Evolutionary conservation across 2,888 invertebrate species (phyloP).

Genomic region (Crossocerus cetratus): DNA sequence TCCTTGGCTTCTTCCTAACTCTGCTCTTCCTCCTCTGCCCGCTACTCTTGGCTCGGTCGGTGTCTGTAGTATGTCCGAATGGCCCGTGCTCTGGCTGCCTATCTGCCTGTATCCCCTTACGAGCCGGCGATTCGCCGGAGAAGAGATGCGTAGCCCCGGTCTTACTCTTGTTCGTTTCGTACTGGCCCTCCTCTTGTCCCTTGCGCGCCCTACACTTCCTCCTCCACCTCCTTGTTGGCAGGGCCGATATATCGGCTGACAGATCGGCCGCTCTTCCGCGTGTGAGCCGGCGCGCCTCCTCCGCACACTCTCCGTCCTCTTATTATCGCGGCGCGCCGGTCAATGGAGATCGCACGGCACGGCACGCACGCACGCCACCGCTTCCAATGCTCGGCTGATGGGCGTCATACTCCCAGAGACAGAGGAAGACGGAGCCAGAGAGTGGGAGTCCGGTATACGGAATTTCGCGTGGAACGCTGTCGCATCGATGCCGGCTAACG

Average conservation of each 20-base stretch:
- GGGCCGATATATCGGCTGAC: slow-evolving; percentile 32
- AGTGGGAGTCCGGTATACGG: slow-evolving; percentile 7
- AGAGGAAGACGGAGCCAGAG: background rate
- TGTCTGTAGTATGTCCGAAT: background rate
- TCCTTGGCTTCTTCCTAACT: slow-evolving; percentile 3
- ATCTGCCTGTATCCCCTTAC: background rate
- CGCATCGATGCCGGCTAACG: slow-evolving; percentile 23
- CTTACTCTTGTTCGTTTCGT: slow-evolving; percentile 6
- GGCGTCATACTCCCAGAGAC: background rate
- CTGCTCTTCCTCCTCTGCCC: slow-evolving; percentile 2
- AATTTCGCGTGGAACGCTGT: slow-evolving; percentile 26
- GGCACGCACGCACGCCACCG: slow-evolving; percentile 3
- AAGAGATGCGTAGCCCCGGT: no score
- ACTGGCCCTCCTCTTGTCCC: slow-evolving; percentile 19
- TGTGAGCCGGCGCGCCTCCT: slow-evolving; percentile 23
- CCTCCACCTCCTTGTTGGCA: slow-evolving; percentile 18
- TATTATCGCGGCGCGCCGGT: slow-evolving; percentile 17
- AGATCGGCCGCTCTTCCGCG: slow-evolving; percentile 41
- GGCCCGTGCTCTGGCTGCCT: slow-evolving; percentile 10
- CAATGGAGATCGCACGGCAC: slow-evolving; percentile 15
- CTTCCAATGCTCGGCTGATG: background rate
- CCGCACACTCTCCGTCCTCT: slow-evolving; percentile 45
- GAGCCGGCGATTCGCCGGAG: no score
- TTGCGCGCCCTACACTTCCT: slow-evolving; percentile 2
- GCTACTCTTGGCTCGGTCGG: slow-evolving; percentile 1